Conservation (phyloP, 2,797 vertebrate species). For the Tenualosa ilisha region DNA sequence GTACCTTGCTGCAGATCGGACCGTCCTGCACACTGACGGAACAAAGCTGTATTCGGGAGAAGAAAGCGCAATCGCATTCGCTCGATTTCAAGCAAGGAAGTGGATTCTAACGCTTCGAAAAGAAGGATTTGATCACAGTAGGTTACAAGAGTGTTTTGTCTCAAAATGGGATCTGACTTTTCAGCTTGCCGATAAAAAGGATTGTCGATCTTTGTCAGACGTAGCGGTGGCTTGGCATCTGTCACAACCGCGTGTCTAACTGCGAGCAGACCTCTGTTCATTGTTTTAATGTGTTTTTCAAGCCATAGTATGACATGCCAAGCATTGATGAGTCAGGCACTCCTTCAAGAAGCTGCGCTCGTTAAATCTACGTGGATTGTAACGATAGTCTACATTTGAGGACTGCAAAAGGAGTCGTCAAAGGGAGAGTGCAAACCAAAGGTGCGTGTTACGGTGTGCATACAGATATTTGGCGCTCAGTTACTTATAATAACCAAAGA, state of each 20-base stretch:
- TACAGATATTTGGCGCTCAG: conserved; percentile 25
- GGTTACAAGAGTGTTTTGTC: not conserved
- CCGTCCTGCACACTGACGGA: conserved; percentile 14
- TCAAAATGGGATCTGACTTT: not conserved
- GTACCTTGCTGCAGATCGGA: conserved; percentile 31
- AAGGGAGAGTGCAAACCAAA: conserved; percentile 34
- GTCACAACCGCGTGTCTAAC: conserved; percentile 4
- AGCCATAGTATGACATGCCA: conserved; percentile 46
- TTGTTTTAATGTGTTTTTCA: conserved; percentile 50
- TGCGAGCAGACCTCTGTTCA: not conserved
- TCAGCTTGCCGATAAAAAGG: not conserved
- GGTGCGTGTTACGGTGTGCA: conserved; percentile 22
- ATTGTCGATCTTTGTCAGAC: not conserved
- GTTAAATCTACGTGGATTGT: conserved; percentile 16
- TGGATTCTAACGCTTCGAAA: not conserved
- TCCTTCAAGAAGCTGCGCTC: conserved; percentile 39
- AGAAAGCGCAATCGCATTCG: not conserved
- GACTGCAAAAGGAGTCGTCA: conserved; percentile 8
- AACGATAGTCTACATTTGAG: not conserved
- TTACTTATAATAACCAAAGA: conserved; percentile 45
- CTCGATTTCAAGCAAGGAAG: conserved; percentile 6
- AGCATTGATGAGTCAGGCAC: conserved; percentile 33
- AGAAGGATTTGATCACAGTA: not conserved
- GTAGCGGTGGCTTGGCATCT: conserved; percentile 16
- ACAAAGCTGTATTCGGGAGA: not conserved